Conservation (phyloP, 2,113 vertebrate species). For the Rissa tridactyla region DNA sequence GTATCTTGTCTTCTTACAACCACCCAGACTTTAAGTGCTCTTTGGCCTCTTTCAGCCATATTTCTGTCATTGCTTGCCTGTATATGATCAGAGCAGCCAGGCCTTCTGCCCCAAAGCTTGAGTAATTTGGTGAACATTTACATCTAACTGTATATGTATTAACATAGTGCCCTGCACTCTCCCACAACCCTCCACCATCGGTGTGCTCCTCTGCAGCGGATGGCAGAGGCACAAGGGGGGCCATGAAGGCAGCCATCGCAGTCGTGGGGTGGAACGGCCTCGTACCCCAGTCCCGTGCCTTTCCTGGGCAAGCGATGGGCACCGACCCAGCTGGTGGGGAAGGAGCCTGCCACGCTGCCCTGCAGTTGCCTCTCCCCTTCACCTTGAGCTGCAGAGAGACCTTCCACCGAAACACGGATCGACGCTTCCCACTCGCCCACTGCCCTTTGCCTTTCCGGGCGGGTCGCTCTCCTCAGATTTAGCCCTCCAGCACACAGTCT, state of each 20-base stretch:
- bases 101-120: background rate
- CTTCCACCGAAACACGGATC: background rate
- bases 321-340: too few relatives aligned
- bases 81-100: background rate
- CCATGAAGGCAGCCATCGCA: background rate
- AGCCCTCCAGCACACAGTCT: background rate
- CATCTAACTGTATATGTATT: fast-evolving
- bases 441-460: background rate
- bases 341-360: background rate
- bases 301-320: background rate
- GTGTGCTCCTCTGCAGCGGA: background rate
- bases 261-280: background rate
- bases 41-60: background rate
- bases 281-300: background rate
- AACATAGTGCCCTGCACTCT: background rate
- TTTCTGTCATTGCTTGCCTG: background rate
- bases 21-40: background rate
- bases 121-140: background rate
- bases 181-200: background rate
- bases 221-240: background rate
- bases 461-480: background rate
- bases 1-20: background rate
- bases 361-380: background rate
- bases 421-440: background rate
- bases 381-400: background rate